Evolutionary conservation across 2,797 vertebrate species (phyloP).

Genomic region (Cryptoprocta ferox): DNA sequence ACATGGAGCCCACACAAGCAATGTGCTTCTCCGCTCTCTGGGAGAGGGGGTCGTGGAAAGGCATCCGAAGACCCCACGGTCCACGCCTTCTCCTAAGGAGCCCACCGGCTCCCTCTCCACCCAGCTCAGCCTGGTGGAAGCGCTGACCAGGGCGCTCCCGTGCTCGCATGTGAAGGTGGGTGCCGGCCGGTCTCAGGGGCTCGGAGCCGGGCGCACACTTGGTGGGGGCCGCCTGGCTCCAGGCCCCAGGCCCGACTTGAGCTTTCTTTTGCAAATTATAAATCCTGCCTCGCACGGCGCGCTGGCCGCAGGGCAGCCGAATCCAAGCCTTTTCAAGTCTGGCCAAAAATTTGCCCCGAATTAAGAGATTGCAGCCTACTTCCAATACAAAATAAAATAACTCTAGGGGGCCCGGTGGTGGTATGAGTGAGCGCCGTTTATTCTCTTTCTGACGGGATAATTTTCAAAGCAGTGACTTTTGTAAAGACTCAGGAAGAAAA

Average conservation of each 20-base stretch:
- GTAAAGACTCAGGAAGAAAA: slow-evolving; percentile 94
- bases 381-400: slow-evolving; percentile 82
- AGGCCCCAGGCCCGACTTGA: slow-evolving; percentile 35
- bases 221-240: not conserved
- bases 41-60: fast-evolving
- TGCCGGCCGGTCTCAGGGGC: fast-evolving
- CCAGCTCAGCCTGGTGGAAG: too few relatives aligned
- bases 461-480: slow-evolving; percentile 89
- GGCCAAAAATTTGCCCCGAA: slow-evolving; percentile 90
- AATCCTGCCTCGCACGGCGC: slow-evolving; percentile 82
- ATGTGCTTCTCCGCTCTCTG: not conserved
- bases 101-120: fast-evolving
- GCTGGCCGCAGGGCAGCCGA: slow-evolving; percentile 86
- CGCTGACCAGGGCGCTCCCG: fast-evolving
- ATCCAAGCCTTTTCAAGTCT: slow-evolving; percentile 86
- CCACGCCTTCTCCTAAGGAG: fast-evolving
- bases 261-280: slow-evolving; percentile 80
- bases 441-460: slow-evolving; percentile 89
- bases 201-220: not conserved
- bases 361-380: slow-evolving; percentile 84
- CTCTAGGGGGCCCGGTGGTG: slow-evolving; percentile 57
- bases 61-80: fast-evolving
- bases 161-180: not conserved
- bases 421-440: slow-evolving; percentile 88
- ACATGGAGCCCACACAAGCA: fast-evolving